Evolutionary conservation across 2,888 invertebrate genomes (phyloP).

Genomic region (Lasioglossum calceatum): DNA sequence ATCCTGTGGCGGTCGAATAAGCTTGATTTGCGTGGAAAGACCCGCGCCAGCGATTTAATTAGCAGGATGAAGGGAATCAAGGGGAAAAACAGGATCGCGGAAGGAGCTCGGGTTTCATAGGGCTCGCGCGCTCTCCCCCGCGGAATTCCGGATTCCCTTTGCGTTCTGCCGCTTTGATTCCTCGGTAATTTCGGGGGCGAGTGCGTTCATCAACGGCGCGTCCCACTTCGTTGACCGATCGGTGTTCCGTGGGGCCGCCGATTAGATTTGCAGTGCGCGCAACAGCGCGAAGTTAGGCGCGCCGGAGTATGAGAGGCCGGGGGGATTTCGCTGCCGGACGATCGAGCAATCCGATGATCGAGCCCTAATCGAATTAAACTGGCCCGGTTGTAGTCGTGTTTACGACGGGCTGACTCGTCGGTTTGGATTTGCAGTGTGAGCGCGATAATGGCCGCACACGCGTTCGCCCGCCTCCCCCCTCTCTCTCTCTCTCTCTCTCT

Average conservation of each 20-base stretch:
- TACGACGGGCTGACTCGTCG: conserved; percentile 73
- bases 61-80: background rate
- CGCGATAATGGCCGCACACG: conserved; percentile 65
- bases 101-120: background rate
- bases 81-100: background rate
- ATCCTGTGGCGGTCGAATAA: background rate
- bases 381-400: conserved; percentile 63
- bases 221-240: conserved; percentile 3
- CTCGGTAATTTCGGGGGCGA: background rate
- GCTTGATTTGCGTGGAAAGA: background rate
- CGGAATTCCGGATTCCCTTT: background rate
- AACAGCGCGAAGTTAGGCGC: conserved; percentile 15
- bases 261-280: conserved; percentile 14
- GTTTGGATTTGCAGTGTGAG: conserved; percentile 67
- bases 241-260: conserved; percentile 19
- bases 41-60: background rate
- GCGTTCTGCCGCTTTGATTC: background rate
- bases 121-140: background rate
- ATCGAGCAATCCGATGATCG: conserved; percentile 73
- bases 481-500: accelerated
- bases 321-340: conserved; percentile 66
- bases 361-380: conserved; percentile 73
- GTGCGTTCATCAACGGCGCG: conserved; percentile 26
- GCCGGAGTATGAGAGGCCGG: background rate
- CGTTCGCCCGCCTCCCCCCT: too few relatives aligned